These are phyloP conservation scores for Phalacrocorax carbo DNA, from an alignment of 2,113 vertebrate species.

Conservation along the genomic window DNA sequence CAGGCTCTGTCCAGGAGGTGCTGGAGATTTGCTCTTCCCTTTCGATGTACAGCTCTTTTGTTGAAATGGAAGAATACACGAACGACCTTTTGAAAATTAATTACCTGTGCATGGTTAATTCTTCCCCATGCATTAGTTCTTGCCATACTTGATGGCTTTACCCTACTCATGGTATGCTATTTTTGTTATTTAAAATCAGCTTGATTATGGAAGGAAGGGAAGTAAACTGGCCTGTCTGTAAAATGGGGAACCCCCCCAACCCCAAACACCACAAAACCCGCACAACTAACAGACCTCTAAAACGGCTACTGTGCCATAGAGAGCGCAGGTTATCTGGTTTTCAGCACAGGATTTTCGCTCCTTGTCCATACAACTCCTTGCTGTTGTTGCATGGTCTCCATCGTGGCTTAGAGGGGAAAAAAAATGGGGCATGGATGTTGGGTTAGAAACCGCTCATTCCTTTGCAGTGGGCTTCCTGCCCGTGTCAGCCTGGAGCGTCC, in stretches of 20 bases:
- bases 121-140: neutral
- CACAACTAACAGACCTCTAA: rapidly evolving
- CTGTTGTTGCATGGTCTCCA: too few species aligned
- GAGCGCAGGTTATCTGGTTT: neutral
- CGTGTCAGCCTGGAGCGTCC: rapidly evolving
- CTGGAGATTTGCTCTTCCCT: neutral
- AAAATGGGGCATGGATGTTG: too few species aligned
- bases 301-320: neutral
- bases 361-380: neutral
- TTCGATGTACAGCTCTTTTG: rapidly evolving
- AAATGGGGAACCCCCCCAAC: neutral
- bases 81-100: neutral
- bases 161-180: rapidly evolving
- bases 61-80: neutral
- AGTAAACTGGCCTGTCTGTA: neutral
- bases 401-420: rapidly evolving
- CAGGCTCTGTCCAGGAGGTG: neutral
- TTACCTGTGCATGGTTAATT: neutral
- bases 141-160: neutral
- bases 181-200: neutral
- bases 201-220: neutral
- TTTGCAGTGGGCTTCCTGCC: neutral
- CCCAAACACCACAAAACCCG: neutral
- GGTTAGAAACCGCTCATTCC: neutral
- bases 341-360: neutral